Percentiles rank a stretch among this genome's conserved stretches.
phyloP scores from a whole-genome alignment of 2,113 vertebrate species.

The Meleagris gallopavo region DNA sequence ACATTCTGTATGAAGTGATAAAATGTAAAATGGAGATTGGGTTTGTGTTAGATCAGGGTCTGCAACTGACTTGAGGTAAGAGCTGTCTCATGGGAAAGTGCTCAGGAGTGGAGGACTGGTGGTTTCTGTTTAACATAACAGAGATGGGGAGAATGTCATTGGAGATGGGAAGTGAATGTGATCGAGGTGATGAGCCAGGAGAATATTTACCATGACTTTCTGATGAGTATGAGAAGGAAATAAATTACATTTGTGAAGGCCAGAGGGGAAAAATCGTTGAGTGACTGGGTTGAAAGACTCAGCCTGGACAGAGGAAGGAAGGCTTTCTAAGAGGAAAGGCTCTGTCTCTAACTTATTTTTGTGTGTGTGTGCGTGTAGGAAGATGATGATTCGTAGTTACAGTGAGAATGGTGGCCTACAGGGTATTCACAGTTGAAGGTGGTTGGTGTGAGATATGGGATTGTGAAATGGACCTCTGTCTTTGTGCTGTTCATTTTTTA shows the following conservation, averaged over 20 bases:
- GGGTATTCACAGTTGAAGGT: background rate
- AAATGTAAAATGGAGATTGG: background rate
- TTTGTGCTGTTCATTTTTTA: background rate
- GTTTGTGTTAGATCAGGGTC: background rate
- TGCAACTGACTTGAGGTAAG: background rate
- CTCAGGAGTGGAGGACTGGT: background rate
- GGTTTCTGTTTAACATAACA: background rate
- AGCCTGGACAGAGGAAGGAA: background rate
- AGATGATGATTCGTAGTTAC: background rate
- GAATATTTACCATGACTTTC: background rate
- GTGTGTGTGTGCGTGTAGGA: accelerated
- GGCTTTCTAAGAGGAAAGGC: background rate
- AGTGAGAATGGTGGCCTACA: background rate
- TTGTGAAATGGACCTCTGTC: background rate
- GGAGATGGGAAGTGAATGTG: background rate
- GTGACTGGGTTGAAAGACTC: background rate
- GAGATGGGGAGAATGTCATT: background rate
- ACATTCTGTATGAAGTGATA: background rate
- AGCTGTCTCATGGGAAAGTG: background rate
- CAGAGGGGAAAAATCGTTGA: background rate
- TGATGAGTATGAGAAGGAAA: background rate
- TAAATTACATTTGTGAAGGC: background rate
- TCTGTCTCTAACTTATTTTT: background rate
- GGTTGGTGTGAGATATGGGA: background rate
- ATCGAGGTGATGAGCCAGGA: background rate